phyloP scores from a whole-genome alignment of 2,797 vertebrate species.

The Crenuchus spilurus region DNA sequence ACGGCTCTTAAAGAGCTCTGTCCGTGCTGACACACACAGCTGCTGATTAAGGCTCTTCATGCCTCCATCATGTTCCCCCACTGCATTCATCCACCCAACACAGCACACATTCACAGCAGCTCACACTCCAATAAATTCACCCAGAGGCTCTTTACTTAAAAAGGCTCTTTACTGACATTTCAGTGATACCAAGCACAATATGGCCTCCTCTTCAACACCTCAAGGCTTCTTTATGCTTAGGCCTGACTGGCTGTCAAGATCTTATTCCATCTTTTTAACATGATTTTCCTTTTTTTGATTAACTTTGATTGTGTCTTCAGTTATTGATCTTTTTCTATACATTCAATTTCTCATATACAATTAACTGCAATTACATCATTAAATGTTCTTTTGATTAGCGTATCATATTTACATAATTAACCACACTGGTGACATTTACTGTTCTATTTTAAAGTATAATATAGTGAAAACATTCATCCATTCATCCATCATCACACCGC shows the following conservation, averaged over 20 bases:
- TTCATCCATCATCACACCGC: no score
- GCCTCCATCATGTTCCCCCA: not conserved
- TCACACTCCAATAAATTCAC: not conserved
- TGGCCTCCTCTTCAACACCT: not conserved
- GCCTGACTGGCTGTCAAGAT: not conserved
- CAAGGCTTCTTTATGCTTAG: not conserved
- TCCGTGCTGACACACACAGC: not conserved
- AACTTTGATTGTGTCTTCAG: no score
- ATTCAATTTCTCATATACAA: no score
- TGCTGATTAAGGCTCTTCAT: not conserved
- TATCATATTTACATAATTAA: no score
- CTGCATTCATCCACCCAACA: constrained; percentile 12
- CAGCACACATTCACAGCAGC: not conserved
- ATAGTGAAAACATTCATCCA: no score
- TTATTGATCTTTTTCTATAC: no score
- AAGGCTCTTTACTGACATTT: not conserved
- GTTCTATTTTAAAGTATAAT: no score
- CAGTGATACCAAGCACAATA: not conserved
- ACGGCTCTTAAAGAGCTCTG: not conserved
- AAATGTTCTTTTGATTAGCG: no score
- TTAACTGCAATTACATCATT: no score
- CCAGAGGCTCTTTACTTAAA: not conserved
- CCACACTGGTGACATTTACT: no score
- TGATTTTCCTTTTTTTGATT: no score
- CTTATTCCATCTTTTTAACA: no score